Base-by-base conservation (phyloP, 2,888 invertebrate genomes). In the Andrena bucephala region DNA sequence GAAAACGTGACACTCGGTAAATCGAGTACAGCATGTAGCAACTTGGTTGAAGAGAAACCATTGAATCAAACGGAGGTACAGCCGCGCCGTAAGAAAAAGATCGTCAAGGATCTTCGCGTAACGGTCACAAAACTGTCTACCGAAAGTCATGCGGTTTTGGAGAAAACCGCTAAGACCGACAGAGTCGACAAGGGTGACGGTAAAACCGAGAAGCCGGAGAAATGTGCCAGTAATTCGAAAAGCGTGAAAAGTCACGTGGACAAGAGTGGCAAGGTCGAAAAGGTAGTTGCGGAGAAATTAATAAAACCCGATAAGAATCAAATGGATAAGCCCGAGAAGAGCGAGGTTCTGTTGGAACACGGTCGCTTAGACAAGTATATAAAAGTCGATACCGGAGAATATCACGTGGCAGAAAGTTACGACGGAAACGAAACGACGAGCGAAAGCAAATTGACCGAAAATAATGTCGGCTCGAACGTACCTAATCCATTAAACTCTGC, bases 271-370 rank as follows among this genome's bases (percentile, higher is more conserved):
- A 81, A 62, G 91, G 94, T 67, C 91, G 92, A 94, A 0, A 77
- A 73, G 20, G 24, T 20, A 3, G 77, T 50, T 10, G 16, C 66
- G 16, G 85, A 94, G 65, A 83, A 95, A 89, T 89, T 91, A 6
- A 70, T 81, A 5, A 87, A 88, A 65, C 50, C 33, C 5, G 88
- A 88, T 31, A 87, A 87, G 52, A 80, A 50, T 59, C 83, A 88
- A 54, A n/a, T 94, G 93, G 88, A 95, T 92, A 91, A 90, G 90
- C 57, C 87, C 0, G 90, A 94, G 10, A 95, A 94, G 82, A 93
- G 93, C 63, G 84, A 91, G 24, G 2, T 57, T 0, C 67, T 77
- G 0, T 42, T 67, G 1, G 87, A 84, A 5, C 77, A 80, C 7
- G 68, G 74, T 33, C 85, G 84, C 0, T 20, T 73, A 16, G 89